phyloP scores from a whole-genome alignment of 2,113 vertebrate genomes.

The Gasterosteus aculeatus region DNA sequence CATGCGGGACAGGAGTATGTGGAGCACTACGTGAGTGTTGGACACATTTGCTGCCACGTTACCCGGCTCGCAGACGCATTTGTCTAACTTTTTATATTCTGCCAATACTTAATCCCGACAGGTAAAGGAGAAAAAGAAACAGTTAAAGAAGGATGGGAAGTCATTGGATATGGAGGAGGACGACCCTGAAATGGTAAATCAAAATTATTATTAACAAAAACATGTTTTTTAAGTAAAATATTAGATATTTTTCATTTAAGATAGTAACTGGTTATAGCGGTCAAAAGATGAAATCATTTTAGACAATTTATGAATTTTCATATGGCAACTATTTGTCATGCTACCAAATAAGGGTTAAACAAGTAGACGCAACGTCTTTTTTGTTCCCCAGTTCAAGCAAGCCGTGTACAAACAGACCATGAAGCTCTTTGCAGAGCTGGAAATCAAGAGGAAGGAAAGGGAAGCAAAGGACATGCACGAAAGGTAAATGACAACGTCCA shows the following conservation, averaged over 20 bases:
- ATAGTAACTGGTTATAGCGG: neutral
- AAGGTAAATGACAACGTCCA: constrained; percentile 82
- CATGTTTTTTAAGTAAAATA: neutral
- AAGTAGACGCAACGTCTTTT: constrained; percentile 18
- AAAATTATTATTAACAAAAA: too few relatives aligned
- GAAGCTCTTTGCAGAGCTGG: constrained; percentile 98
- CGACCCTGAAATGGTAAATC: constrained; percentile 90
- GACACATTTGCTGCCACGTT: neutral
- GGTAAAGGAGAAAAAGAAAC: constrained; percentile 97
- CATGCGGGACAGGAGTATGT: constrained; percentile 95
- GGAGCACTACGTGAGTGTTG: constrained; percentile 91
- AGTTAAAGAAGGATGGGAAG: constrained; percentile 97
- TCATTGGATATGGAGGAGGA: constrained; percentile 89
- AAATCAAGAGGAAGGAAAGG: constrained; percentile 99
- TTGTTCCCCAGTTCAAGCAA: constrained; percentile 88
- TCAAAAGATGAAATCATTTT: neutral
- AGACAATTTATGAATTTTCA: neutral
- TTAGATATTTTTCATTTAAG: neutral
- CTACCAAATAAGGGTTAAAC: neutral
- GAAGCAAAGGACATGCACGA: constrained; percentile 99
- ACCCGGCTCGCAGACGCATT: neutral
- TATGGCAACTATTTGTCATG: neutral
- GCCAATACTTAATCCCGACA: constrained; percentile 60
- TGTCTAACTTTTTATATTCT: neutral
- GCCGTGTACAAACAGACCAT: constrained; percentile 99